Percentiles rank a stretch among this genome's conserved stretches.
Evolutionary conservation across 1,140 invertebrate species (phyloP).

Genomic region (Amyelois transitella): DNA sequence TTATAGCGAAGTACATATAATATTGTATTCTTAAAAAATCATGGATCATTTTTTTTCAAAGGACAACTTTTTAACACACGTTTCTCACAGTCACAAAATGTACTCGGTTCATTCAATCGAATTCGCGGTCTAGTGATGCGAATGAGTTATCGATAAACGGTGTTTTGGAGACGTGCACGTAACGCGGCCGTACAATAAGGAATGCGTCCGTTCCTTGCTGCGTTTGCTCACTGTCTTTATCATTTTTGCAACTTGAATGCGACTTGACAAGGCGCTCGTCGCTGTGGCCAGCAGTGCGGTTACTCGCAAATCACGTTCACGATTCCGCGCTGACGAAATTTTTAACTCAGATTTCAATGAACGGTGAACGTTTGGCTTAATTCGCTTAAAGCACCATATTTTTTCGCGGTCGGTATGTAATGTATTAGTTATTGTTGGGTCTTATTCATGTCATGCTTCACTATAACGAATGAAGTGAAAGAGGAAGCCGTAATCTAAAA

Average conservation of each 20-base stretch:
- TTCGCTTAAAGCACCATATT: too few species aligned
- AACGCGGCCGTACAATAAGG: conserved; percentile 24
- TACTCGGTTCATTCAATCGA: conserved; percentile 13
- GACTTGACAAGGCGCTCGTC: too few species aligned
- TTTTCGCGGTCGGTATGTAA: too few species aligned
- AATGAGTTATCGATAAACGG: neutral
- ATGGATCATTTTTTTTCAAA: conserved; percentile 23
- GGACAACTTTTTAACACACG: conserved; percentile 11
- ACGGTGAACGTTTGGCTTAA: too few species aligned
- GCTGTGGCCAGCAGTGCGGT: neutral
- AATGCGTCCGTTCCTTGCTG: conserved; percentile 19
- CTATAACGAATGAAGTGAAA: too few species aligned
- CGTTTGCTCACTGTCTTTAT: neutral
- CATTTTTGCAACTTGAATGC: neutral
- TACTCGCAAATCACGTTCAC: neutral
- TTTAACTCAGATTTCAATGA: too few species aligned
- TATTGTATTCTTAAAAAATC: conserved; percentile 17
- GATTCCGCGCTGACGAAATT: neutral
- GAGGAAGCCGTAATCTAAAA: too few species aligned
- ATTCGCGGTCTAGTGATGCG: conserved; percentile 27
- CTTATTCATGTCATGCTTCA: too few species aligned
- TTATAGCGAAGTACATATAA: conserved; percentile 28
- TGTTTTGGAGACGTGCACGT: conserved; percentile 9
- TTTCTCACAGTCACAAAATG: conserved; percentile 20
- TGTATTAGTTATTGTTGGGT: too few species aligned